phyloP scores from a whole-genome alignment of 2,888 invertebrate species.

The Nymphalis polychloros region DNA sequence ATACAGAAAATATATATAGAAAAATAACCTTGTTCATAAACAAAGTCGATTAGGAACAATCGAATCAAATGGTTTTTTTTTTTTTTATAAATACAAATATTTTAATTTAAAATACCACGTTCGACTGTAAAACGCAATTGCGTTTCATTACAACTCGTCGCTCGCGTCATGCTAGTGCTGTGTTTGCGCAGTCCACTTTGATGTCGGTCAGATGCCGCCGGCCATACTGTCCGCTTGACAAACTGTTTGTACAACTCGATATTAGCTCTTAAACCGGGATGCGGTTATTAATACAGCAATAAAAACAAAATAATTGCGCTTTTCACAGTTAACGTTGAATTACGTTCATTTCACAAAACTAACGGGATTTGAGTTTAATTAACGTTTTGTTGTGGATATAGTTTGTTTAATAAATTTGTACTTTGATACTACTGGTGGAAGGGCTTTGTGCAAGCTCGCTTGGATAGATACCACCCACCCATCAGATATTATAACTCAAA shows the following conservation, averaged over 20 bases:
- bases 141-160: constrained; percentile 16
- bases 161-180: constrained; percentile 18
- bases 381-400: neutral
- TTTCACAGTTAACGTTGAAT: constrained; percentile 8
- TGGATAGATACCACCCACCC: no score
- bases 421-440: no score
- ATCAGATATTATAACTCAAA: no score
- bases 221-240: constrained; percentile 51
- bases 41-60: no score
- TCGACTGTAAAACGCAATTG: constrained; percentile 1
- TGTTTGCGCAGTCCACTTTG: constrained; percentile 58
- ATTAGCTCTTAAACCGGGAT: constrained; percentile 56
- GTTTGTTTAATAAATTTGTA: no score
- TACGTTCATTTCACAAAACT: constrained; percentile 4
- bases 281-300: constrained; percentile 47
- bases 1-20: no score
- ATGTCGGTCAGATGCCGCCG: constrained; percentile 54
- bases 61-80: neutral
- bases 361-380: neutral
- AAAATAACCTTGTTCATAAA: no score
- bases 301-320: constrained; percentile 30
- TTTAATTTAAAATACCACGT: neutral
- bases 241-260: constrained; percentile 64
- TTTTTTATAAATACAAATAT: neutral
- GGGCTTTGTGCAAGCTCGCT: no score